Conservation (phyloP, 2,797 vertebrate species). For the Liparis tanakae region DNA sequence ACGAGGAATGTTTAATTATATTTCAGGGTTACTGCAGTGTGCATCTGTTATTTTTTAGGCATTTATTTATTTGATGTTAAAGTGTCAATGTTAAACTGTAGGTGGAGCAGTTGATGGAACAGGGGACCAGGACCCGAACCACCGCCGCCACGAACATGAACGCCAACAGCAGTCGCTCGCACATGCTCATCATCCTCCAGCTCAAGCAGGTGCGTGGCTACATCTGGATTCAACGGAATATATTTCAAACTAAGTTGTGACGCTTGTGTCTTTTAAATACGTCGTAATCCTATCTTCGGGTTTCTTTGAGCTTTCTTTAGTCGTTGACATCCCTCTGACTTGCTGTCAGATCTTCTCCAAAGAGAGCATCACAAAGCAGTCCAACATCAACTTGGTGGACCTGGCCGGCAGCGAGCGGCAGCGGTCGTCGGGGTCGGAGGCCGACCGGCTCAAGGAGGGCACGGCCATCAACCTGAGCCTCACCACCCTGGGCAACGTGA, state of each 20-base stretch:
- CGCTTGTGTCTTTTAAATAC: background rate
- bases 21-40: background rate
- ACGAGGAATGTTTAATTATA: background rate
- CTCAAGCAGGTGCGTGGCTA: constrained; percentile 84
- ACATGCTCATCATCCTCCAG: constrained; percentile 89
- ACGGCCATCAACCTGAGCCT: constrained; percentile 91
- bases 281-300: background rate
- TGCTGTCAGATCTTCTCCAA: constrained; percentile 85
- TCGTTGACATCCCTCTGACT: constrained; percentile 5
- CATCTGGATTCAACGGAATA: background rate
- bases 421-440: constrained; percentile 87
- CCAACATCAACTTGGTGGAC: constrained; percentile 90
- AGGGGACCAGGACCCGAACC: constrained; percentile 88
- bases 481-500: constrained; percentile 91
- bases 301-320: background rate
- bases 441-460: constrained; percentile 89
- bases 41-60: background rate
- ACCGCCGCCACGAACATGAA: constrained; percentile 90
- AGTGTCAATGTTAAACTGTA: constrained; percentile 32
- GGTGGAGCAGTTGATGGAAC: constrained; percentile 90
- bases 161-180: constrained; percentile 89
- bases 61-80: background rate
- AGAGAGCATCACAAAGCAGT: constrained; percentile 88
- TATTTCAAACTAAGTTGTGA: background rate
- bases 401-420: constrained; percentile 91